A percentile compares a stretch with the other conserved stretches of the same genome.
Conservation (phyloP, 2,113 vertebrate species). For the Promerops cafer region DNA sequence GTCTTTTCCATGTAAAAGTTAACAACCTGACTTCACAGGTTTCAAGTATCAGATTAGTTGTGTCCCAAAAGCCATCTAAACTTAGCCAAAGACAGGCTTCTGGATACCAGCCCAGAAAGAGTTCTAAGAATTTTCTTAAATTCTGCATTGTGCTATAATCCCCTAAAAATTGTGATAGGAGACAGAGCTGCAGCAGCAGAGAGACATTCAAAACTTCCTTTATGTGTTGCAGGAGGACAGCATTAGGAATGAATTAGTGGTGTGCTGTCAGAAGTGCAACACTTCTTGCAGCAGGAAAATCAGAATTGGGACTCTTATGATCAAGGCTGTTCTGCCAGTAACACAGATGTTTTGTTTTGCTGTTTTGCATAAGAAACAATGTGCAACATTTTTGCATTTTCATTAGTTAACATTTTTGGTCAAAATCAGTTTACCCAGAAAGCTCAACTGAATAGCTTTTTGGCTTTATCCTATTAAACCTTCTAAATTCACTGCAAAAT, state of each 20-base stretch:
- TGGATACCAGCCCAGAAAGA: neutral
- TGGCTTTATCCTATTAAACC: neutral
- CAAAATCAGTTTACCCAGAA: neutral
- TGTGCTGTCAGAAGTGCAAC: neutral
- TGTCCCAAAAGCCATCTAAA: neutral
- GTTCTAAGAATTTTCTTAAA: neutral
- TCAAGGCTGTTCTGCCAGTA: neutral
- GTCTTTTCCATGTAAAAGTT: neutral
- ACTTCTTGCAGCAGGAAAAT: neutral
- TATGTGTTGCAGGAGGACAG: neutral
- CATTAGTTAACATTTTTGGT: neutral
- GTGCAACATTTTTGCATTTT: neutral
- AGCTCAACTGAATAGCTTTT: neutral
- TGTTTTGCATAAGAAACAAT: neutral
- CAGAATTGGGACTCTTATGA: accelerated
- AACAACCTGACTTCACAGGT: neutral
- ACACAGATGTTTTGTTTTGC: neutral
- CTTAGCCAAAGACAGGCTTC: neutral
- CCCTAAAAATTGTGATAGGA: neutral
- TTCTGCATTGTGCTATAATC: neutral
- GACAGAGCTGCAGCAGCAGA: neutral
- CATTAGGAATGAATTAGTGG: neutral
- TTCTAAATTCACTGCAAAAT: neutral
- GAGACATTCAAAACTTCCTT: neutral
- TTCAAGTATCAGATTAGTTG: neutral